Base-by-base conservation (phyloP, 2,113 vertebrate species). In the Tachuris rubrigastra region DNA sequence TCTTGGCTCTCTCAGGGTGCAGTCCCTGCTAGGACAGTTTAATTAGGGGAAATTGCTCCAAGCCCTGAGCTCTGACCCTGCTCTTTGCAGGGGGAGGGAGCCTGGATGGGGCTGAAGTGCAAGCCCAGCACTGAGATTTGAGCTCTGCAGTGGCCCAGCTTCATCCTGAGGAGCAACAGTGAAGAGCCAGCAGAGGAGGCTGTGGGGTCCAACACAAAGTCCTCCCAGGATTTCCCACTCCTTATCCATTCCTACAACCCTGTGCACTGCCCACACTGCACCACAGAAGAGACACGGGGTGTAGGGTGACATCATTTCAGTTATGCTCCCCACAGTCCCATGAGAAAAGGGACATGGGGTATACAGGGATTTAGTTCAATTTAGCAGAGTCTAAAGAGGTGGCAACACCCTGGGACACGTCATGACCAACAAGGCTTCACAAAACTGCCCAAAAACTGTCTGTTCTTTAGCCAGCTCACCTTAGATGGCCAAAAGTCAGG, bases 251-350 rank as follows among this genome's bases (percentile, higher is more conserved):
- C 33, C 56, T 35, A 24, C 72, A 82, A 1, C 42, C 14, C 52
- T 21, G 15, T 12, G 66, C 47, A 18, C 5, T 12, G 33, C 56
- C 49, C n/a, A 41, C 22, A 9, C 55, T 23, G 74, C 17, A 1
- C 5, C 19, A 44, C 27, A 46, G 55, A 59, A 63, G 53, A 37
- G 24, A 44, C 0, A 1, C 4, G 59, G 49, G 33, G 4, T 15
- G 8, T 5, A 17, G 56, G 27, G 46, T 18, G 68, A 37, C 37
- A 52, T 27, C 6, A 52, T 52, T 52, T 52, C 27, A 52, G 16
- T 52, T 52, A 27, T 28, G 14, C 5, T 17, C 42, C 56, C 53
- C 30, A 37, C 22, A 12, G 50, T 20, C 74, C 78, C 19, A 1
- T 6, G 19, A 44, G 27, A 50, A 55, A 59, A 68, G 53, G 41